phyloP scores from a whole-genome alignment of 2,113 vertebrate species.

The Patagioenas fasciata region DNA sequence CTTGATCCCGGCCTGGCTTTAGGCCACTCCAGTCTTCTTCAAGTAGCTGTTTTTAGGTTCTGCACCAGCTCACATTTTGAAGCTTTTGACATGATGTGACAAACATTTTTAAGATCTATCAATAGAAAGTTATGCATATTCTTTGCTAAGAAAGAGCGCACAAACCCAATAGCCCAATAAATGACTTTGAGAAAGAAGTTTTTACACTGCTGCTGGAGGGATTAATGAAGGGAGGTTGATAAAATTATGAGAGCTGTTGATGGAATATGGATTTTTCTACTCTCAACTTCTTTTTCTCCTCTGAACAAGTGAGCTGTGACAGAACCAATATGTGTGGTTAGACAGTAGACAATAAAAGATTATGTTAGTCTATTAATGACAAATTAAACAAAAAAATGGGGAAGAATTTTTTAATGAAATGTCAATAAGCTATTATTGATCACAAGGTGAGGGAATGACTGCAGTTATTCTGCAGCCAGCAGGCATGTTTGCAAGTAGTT shows the following conservation, averaged over 20 bases:
- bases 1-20: conserved; percentile 17
- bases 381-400: neutral
- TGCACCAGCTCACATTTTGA: conserved; percentile 1
- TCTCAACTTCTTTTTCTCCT: neutral
- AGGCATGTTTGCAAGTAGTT: neutral
- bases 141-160: neutral
- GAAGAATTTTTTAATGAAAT: neutral
- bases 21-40: neutral
- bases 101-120: conserved; percentile 24
- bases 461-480: neutral
- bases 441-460: neutral
- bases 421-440: neutral
- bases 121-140: neutral
- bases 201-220: neutral
- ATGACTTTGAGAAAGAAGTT: neutral
- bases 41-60: conserved; percentile 7
- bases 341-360: neutral
- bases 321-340: neutral
- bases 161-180: neutral
- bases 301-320: neutral
- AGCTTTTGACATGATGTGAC: neutral
- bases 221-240: neutral
- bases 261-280: neutral
- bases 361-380: neutral
- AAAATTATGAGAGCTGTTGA: neutral